Conservation (phyloP, 2,888 invertebrate species). For the Leucophora obtusa region DNA sequence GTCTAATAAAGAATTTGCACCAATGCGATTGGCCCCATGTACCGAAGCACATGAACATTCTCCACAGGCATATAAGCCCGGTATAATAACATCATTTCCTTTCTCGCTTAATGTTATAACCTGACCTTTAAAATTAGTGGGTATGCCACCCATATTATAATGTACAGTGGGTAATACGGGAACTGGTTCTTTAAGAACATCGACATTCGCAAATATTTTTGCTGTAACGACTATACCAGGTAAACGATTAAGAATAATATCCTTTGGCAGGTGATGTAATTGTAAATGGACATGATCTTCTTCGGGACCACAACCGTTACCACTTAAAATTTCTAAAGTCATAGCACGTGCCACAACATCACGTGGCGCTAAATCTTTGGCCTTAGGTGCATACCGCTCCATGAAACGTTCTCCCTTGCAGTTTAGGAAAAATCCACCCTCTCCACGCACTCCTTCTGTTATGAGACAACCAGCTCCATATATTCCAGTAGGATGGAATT, state of each 20-base stretch:
- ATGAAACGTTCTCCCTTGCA: slow-evolving; percentile 98
- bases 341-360: slow-evolving; percentile 98
- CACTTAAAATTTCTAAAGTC: slow-evolving; percentile 97
- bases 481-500: slow-evolving; percentile 99
- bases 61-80: slow-evolving; percentile 95
- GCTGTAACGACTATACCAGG: slow-evolving; percentile 99
- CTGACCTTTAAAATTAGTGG: slow-evolving; percentile 97
- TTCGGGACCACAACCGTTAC: slow-evolving; percentile 95
- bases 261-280: slow-evolving; percentile 95
- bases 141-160: slow-evolving; percentile 99
- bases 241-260: slow-evolving; percentile 88
- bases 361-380: slow-evolving; percentile 97
- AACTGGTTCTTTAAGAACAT: slow-evolving; percentile 98
- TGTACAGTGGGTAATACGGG: slow-evolving; percentile 99
- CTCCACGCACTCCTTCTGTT: slow-evolving; percentile 97
- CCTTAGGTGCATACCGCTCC: slow-evolving; percentile 98
- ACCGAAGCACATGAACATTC: slow-evolving; percentile 97
- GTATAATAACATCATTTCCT: slow-evolving; percentile 81
- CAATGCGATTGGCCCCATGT: slow-evolving; percentile 99
- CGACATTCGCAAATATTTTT: slow-evolving; percentile 99
- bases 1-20: slow-evolving; percentile 98
- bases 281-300: slow-evolving; percentile 97
- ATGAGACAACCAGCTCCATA: slow-evolving; percentile 99
- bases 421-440: slow-evolving; percentile 97
- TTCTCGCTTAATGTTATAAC: slow-evolving; percentile 79